A percentile compares a stretch with the other conserved stretches of the same genome.
These are phyloP conservation scores for Prinia subflava DNA, from an alignment of 2,113 vertebrate genomes.

Conservation along the genomic window DNA sequence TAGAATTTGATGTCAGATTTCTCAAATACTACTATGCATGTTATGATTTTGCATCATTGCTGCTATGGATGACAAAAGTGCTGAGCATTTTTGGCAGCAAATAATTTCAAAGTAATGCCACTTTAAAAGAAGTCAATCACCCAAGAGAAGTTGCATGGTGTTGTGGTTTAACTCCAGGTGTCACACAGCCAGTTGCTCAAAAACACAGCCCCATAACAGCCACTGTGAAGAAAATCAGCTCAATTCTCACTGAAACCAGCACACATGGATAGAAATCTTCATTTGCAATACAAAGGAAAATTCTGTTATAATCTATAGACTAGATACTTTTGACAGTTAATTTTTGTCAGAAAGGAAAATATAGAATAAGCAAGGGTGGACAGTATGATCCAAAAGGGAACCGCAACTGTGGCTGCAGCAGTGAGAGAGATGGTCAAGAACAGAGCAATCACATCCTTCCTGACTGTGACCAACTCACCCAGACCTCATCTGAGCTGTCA, in stretches of 20 bases:
- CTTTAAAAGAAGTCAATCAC: background rate
- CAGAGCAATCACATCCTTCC: background rate
- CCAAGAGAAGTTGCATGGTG: background rate
- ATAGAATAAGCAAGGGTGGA: background rate
- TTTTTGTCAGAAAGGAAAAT: slow-evolving; percentile 34
- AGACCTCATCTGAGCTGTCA: background rate
- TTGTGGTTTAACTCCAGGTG: background rate
- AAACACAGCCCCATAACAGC: background rate
- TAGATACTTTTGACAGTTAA: background rate
- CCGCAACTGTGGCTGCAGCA: background rate
- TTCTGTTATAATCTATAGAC: background rate
- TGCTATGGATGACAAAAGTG: background rate
- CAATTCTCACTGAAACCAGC: background rate
- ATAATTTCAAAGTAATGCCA: background rate
- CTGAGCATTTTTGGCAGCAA: background rate
- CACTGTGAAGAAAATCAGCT: background rate
- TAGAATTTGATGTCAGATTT: background rate
- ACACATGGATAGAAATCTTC: background rate
- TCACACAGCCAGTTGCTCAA: background rate
- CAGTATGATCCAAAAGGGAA: slow-evolving; percentile 1
- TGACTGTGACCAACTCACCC: background rate
- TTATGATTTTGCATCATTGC: background rate
- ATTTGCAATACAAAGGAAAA: background rate
- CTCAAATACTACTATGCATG: background rate
- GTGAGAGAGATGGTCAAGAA: background rate